Evolutionary conservation across 2,888 invertebrate species (phyloP), one percentile per base, ranked within the genome.

Genomic region (Dysmachus trigonus): DNA sequence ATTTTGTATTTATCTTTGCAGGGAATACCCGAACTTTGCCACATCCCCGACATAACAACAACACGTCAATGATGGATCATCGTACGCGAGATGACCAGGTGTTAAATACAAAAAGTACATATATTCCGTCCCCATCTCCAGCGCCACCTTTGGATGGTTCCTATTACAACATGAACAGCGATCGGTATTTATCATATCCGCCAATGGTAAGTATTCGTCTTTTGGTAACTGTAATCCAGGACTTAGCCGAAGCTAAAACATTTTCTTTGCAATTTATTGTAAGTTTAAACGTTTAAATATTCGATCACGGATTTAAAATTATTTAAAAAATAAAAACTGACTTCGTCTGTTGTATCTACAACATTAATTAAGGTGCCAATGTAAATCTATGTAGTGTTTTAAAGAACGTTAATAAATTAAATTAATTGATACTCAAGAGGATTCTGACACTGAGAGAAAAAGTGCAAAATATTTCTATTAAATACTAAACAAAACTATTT

Each of bases 181-280:
- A 96, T 87, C 93, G 96, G 89, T 97, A 96, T 91, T 93, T 96
- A 86, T 96, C 96, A 1, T 96, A 96, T 92, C 96, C 96, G 41
- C 96, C 96, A 82, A 93, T 94, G 88, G 90, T 92, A 89, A 91
- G 91, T 47, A 27, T 76, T 31, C 85, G n/a, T 6, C 3, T 47
- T 47, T 47, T 47, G 1, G 4, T 47, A 33, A 22, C 22, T n/a
- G 0, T 27, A 73, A 15, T 30, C 10, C 13, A 22, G 31, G 30
- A 7, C 13, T 30, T 30, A 53, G 2, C 47, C 3, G 4, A 1
- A n/a, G 47, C 6, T 47, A 47, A n/a, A 1, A 3, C 15, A 47
- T 47, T 47, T 47, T n/a, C 6, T 33, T 33, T 33, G 33, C 33
- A 0, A 15, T 41, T 3, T 41, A 13, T 13, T 41, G 13, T 47